Conservation (phyloP, 2,797 vertebrate genomes). For the Xenentodon cancila region DNA sequence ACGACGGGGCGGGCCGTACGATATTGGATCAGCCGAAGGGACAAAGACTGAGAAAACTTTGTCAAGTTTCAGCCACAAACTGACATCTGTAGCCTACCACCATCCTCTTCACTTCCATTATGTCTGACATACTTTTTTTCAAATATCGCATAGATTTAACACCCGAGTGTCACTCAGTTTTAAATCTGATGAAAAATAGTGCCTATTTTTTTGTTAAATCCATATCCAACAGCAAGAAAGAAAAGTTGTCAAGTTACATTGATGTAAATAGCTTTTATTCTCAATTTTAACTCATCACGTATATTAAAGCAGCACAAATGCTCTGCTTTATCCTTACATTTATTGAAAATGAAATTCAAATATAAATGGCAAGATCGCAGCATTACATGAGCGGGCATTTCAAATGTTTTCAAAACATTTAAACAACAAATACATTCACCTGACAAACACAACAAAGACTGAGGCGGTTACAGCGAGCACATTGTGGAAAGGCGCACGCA, state of each 20-base stretch:
- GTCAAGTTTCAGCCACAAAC: no score
- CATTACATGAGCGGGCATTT: slow-evolving; percentile 5
- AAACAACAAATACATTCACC: no score
- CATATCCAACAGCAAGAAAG: no score
- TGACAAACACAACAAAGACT: not conserved
- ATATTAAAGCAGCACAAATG: slow-evolving; percentile 28
- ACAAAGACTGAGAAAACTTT: no score
- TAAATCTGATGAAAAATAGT: not conserved
- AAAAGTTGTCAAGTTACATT: not conserved
- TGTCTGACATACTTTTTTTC: no score
- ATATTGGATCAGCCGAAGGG: no score
- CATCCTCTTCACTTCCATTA: no score
- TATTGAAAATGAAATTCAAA: slow-evolving; percentile 47
- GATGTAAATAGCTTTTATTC: slow-evolving; percentile 59
- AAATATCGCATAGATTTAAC: no score
- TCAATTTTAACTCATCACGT: slow-evolving; percentile 30
- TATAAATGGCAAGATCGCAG: not conserved
- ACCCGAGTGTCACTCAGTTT: no score
- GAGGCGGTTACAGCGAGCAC: slow-evolving; percentile 14
- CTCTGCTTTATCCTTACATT: slow-evolving; percentile 25
- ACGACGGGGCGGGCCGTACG: slow-evolving; percentile 9
- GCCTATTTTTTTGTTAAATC: not conserved
- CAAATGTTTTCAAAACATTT: not conserved
- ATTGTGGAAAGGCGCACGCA: not conserved
- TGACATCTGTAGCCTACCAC: no score